These are phyloP conservation scores for Aporophyla nigra DNA, from an alignment of 2,888 invertebrate genomes.

Conservation along the genomic window DNA sequence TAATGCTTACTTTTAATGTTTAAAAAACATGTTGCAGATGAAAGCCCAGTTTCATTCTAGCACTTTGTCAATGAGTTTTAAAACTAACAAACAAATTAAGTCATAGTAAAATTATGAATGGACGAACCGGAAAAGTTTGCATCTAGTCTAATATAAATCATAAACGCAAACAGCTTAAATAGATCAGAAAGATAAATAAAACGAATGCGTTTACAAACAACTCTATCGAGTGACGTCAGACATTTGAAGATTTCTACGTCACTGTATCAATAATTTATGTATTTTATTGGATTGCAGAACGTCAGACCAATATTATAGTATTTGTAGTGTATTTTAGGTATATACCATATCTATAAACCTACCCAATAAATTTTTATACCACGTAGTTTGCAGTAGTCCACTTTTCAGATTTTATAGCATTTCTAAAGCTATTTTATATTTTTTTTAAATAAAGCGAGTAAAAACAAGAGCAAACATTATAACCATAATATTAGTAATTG, in stretches of 20 bases:
- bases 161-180: constrained; percentile 6
- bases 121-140: not conserved
- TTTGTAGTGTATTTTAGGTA: not conserved
- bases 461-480: not conserved
- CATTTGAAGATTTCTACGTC: constrained; percentile 13
- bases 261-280: constrained; percentile 28
- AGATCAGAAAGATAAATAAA: constrained; percentile 36
- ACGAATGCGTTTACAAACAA: constrained; percentile 27
- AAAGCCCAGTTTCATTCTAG: not conserved
- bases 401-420: not conserved
- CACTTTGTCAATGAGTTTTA: not conserved
- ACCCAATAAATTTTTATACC: not conserved
- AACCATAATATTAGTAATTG: not conserved
- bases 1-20: not conserved
- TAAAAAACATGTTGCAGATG: not conserved
- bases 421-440: not conserved
- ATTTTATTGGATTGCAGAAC: constrained; percentile 29
- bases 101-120: constrained; percentile 1
- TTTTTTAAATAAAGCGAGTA: not conserved
- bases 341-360: not conserved
- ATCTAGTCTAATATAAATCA: constrained; percentile 18
- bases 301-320: constrained; percentile 8
- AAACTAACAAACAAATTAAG: not conserved
- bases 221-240: constrained; percentile 45
- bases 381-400: not conserved